phyloP scores from a whole-genome alignment of 2,888 invertebrate species.

The Drosophila dives region DNA sequence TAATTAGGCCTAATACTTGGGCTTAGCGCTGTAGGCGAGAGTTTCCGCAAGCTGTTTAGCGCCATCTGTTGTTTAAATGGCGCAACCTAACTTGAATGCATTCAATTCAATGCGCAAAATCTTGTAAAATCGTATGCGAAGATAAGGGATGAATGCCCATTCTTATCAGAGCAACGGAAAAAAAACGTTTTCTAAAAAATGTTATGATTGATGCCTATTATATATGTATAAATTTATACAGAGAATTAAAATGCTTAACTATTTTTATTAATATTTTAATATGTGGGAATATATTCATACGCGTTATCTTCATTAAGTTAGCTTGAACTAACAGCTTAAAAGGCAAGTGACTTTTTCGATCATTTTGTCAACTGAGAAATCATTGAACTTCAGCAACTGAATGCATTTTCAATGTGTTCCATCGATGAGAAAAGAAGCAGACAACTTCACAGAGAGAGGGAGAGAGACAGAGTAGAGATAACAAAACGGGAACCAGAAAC shows the following conservation, averaged over 20 bases:
- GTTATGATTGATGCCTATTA: background rate
- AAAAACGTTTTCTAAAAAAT: background rate
- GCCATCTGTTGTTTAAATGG: slow-evolving; percentile 64
- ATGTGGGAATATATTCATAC: background rate
- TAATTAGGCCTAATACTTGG: background rate
- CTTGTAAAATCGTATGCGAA: slow-evolving; percentile 4
- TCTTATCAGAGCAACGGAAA: slow-evolving; percentile 55
- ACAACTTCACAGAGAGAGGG: slow-evolving; percentile 13
- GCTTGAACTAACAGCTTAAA: background rate
- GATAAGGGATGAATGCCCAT: slow-evolving; percentile 36
- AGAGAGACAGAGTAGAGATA: slow-evolving; percentile 40
- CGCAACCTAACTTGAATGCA: slow-evolving; percentile 19
- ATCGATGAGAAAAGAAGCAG: slow-evolving; percentile 4
- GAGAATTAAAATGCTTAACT: background rate
- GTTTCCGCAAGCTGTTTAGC: slow-evolving; percentile 43
- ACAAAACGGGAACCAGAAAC: slow-evolving; percentile 48
- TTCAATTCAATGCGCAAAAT: slow-evolving; percentile 57
- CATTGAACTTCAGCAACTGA: slow-evolving; percentile 61
- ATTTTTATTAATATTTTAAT: background rate
- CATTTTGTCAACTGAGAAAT: slow-evolving; percentile 25
- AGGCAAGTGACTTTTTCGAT: slow-evolving; percentile 15
- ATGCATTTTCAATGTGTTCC: slow-evolving; percentile 27
- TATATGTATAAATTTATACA: background rate
- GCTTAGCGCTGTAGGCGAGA: slow-evolving; percentile 47
- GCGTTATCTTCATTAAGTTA: background rate